Evolutionary conservation across 2,888 invertebrate species (phyloP).

Genomic region (Ametastegia equiseti): DNA sequence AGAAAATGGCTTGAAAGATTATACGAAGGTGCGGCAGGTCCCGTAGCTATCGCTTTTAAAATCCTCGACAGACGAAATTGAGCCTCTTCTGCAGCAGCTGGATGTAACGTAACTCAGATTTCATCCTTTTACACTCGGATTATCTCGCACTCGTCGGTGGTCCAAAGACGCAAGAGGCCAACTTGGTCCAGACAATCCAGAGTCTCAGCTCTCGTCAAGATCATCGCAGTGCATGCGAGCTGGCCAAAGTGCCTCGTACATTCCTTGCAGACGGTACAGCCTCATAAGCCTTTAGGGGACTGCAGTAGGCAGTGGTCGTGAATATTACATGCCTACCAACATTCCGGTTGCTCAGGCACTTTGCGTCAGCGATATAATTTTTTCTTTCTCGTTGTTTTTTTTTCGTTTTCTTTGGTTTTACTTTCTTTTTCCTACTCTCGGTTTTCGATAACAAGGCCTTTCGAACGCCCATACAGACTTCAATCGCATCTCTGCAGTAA

Average conservation of each 20-base stretch:
- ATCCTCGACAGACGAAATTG: neutral
- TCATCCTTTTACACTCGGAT: slow-evolving; percentile 63
- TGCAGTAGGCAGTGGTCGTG: slow-evolving; percentile 20
- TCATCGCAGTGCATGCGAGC: neutral
- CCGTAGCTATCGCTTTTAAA: neutral
- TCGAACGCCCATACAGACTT: neutral
- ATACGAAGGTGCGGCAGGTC: slow-evolving; percentile 16
- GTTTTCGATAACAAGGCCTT: slow-evolving; percentile 26
- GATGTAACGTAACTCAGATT: slow-evolving; percentile 47
- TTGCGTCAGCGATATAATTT: slow-evolving; percentile 1
- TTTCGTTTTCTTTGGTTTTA: neutral
- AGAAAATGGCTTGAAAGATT: slow-evolving; percentile 26
- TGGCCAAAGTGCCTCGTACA: slow-evolving; percentile 34
- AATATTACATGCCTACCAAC: slow-evolving; percentile 35
- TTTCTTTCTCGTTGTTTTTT: too few relatives aligned
- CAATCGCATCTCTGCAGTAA: too few relatives aligned
- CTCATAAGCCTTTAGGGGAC: neutral
- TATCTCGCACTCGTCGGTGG: slow-evolving; percentile 58
- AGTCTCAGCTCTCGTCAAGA: neutral
- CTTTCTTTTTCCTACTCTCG: neutral
- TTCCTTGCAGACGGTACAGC: slow-evolving; percentile 8
- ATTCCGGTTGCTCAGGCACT: slow-evolving; percentile 35
- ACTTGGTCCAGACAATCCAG: neutral
- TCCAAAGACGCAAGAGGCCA: neutral
- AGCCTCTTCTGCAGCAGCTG: neutral